Evolutionary conservation across 2,797 vertebrate species (phyloP).

Genomic region (Sciaenops ocellatus): DNA sequence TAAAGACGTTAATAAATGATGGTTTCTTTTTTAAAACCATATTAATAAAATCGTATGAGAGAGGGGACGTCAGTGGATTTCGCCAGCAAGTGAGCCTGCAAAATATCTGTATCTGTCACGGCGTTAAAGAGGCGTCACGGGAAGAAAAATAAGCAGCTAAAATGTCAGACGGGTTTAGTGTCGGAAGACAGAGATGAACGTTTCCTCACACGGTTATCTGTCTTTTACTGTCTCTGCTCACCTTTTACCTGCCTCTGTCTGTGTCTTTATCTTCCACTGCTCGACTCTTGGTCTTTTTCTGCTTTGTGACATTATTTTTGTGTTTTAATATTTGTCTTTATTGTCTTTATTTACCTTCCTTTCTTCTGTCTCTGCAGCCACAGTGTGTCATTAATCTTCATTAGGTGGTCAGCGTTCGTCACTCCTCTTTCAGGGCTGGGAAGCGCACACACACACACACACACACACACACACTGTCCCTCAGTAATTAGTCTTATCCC

Average conservation of each 20-base stretch:
- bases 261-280: neutral
- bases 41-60: constrained; percentile 21
- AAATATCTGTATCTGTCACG: neutral
- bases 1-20: constrained; percentile 38
- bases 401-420: neutral
- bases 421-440: neutral
- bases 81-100: neutral
- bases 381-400: neutral
- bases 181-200: neutral
- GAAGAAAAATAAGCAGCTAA: constrained; percentile 17
- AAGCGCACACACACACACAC: constrained; percentile 5
- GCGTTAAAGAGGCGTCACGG: neutral
- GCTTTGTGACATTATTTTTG: neutral
- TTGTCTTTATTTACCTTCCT: neutral
- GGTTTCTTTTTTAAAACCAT: constrained; percentile 38
- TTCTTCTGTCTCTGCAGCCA: neutral
- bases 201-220: neutral
- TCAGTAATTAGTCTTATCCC: constrained; percentile 25
- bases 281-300: neutral
- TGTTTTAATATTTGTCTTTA: neutral
- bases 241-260: neutral
- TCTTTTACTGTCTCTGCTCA: neutral
- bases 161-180: neutral
- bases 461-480: neutral
- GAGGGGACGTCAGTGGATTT: neutral